phyloP scores from a whole-genome alignment of 2,113 vertebrate genomes.

The Balaeniceps rex region DNA sequence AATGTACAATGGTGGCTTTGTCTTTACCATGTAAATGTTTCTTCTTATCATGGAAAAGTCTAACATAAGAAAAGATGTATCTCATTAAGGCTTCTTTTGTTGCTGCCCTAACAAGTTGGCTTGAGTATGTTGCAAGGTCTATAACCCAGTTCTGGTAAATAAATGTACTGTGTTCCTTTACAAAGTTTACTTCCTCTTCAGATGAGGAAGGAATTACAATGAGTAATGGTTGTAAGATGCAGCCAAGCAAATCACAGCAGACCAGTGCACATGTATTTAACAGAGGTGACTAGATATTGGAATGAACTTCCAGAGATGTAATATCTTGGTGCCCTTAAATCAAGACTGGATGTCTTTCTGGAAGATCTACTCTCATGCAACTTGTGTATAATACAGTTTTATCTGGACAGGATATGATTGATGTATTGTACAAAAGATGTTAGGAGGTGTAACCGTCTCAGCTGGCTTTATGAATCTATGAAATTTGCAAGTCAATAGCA shows the following conservation, averaged over 20 bases:
- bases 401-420: not conserved
- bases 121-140: not conserved
- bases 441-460: not conserved
- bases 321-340: not conserved
- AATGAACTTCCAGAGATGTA: not conserved
- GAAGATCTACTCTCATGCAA: not conserved
- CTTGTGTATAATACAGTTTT: not conserved
- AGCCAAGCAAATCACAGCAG: not conserved
- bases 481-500: not conserved
- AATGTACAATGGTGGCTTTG: constrained; percentile 36
- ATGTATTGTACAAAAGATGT: not conserved
- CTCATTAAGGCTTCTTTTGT: not conserved
- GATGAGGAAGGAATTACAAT: not conserved
- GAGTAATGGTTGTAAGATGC: not conserved
- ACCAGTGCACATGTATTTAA: not conserved
- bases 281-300: not conserved
- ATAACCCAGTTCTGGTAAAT: not conserved
- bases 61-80: not conserved
- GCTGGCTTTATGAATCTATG: not conserved
- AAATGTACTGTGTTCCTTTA: not conserved
- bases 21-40: constrained; percentile 20
- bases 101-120: not conserved
- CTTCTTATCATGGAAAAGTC: not conserved
- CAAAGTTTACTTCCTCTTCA: not conserved
- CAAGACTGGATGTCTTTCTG: not conserved